Conservation (phyloP, 2,797 vertebrate genomes). For the Esox masquinongy region DNA sequence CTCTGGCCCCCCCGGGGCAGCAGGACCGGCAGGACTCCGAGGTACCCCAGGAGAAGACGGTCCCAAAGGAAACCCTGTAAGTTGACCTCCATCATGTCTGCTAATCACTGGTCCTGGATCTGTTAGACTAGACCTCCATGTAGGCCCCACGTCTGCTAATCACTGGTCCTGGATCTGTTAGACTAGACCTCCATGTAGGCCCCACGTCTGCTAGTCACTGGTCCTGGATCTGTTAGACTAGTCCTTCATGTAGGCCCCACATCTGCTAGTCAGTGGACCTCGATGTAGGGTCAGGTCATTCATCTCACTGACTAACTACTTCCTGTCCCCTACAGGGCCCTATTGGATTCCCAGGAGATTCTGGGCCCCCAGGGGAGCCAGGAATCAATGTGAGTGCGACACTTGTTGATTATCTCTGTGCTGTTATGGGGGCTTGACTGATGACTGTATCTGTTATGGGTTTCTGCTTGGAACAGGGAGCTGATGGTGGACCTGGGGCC, state of each 20-base stretch:
- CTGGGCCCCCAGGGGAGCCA: constrained; percentile 83
- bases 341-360: constrained; percentile 87
- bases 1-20: constrained; percentile 78
- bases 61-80: constrained; percentile 85
- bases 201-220: not conserved
- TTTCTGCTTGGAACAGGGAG: constrained; percentile 70
- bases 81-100: constrained; percentile 36
- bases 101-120: not conserved
- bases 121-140: too few relatives aligned
- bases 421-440: too few relatives aligned
- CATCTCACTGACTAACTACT: not conserved
- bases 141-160: not conserved
- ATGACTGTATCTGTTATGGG: not conserved
- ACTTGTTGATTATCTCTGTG: not conserved
- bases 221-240: not conserved
- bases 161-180: constrained; percentile 4
- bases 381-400: constrained; percentile 79
- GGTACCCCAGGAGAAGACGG: constrained; percentile 90
- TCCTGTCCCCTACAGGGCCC: constrained; percentile 76
- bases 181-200: too few relatives aligned
- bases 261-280: not conserved
- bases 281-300: not conserved
- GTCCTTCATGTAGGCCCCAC: not conserved
- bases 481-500: constrained; percentile 79
- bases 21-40: constrained; percentile 86